These are phyloP conservation scores for Triplophysa rosa DNA, from an alignment of 2,113 vertebrate species.

Conservation along the genomic window DNA sequence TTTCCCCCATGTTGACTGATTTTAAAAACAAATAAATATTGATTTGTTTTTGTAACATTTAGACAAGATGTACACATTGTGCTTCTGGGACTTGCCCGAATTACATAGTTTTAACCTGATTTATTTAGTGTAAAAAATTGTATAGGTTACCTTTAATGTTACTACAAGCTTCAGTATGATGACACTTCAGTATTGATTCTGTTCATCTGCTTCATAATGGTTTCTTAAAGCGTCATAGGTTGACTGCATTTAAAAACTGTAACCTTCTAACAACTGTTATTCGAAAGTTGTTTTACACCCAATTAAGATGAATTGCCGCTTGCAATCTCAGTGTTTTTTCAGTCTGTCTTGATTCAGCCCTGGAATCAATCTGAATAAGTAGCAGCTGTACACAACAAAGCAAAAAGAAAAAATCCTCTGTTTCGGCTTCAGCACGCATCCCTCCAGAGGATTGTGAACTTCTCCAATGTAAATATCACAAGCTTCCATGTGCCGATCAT, in stretches of 20 bases:
- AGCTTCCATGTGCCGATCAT: conserved; percentile 54
- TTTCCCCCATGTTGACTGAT: not conserved
- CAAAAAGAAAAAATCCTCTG: conserved; percentile 69
- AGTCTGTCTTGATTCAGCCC: conserved; percentile 29
- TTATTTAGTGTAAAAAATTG: not conserved
- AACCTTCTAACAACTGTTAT: conserved; percentile 62
- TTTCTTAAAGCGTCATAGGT: not conserved
- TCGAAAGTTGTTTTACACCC: conserved; percentile 68
- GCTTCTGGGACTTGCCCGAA: conserved; percentile 51
- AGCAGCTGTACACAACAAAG: conserved; percentile 67
- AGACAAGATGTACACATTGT: conserved; percentile 52
- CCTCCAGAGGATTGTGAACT: conserved; percentile 59
- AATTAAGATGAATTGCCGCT: conserved; percentile 63
- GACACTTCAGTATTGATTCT: not conserved
- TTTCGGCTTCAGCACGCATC: conserved; percentile 59
- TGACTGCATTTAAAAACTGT: not conserved
- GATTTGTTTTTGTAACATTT: conserved; percentile 55
- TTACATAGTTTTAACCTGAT: not conserved
- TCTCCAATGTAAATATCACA: conserved; percentile 66
- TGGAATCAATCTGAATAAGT: conserved; percentile 58
- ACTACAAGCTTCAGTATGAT: not conserved
- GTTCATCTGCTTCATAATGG: not conserved
- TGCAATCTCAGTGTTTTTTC: conserved; percentile 11
- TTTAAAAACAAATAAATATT: too few species aligned
- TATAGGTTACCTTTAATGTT: not conserved